phyloP scores from a whole-genome alignment of 1,140 invertebrate genomes.

The Neocloeon triangulifer region DNA sequence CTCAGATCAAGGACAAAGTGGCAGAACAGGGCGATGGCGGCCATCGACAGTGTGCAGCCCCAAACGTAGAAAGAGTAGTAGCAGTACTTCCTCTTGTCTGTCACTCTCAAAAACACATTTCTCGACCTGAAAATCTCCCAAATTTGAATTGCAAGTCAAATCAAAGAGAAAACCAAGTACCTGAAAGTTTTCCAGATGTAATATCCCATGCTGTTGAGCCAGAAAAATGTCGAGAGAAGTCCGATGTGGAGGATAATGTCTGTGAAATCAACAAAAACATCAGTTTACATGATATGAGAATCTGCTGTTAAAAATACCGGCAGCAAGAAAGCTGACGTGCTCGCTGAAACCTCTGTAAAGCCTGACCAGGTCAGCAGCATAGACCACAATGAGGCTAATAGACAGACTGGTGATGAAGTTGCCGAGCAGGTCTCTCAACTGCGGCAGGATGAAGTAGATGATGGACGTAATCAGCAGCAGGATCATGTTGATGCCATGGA shows the following conservation, averaged over 20 bases:
- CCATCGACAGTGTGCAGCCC: constrained; percentile 42
- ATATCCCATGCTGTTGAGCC: constrained; percentile 60
- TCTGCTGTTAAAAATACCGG: constrained; percentile 27
- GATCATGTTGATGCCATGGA: constrained; percentile 42
- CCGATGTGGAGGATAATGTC: constrained; percentile 50
- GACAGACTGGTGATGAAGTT: constrained; percentile 62
- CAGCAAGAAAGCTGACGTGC: constrained; percentile 52
- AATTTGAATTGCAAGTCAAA: constrained; percentile 4
- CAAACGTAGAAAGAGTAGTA: constrained; percentile 63
- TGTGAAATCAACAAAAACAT: constrained; percentile 22
- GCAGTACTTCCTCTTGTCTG: constrained; percentile 61
- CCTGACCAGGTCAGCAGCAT: constrained; percentile 50
- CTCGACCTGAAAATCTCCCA: constrained; percentile 30
- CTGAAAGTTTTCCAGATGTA: constrained; percentile 69
- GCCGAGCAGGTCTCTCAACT: constrained; percentile 53
- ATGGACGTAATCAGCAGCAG: constrained; percentile 48
- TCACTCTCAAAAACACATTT: constrained; percentile 59
- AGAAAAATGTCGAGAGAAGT: constrained; percentile 54
- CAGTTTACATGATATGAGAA: too few relatives aligned
- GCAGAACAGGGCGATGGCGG: constrained; percentile 45
- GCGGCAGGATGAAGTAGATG: constrained; percentile 65
- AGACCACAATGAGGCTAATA: constrained; percentile 45
- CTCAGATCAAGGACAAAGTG: constrained; percentile 63
- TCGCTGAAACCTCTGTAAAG: constrained; percentile 56
- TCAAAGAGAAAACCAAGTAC: constrained; percentile 16